These are phyloP conservation scores for Microcebus murinus DNA, from an alignment of 2,113 vertebrate species.

Conservation along the genomic window DNA sequence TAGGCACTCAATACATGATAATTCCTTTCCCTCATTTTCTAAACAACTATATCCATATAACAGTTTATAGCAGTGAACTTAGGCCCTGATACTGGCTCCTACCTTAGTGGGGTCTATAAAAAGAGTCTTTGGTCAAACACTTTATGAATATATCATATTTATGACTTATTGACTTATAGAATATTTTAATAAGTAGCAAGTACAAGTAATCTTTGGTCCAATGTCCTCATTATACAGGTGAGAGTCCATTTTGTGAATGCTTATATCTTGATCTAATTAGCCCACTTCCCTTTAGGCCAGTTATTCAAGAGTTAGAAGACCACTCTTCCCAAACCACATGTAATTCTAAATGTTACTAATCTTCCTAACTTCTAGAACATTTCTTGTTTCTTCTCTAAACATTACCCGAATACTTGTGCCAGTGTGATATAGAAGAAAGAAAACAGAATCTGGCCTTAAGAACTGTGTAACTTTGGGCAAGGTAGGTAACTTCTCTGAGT, in stretches of 20 bases:
- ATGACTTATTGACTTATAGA: not conserved
- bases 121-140: not conserved
- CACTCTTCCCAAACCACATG: not conserved
- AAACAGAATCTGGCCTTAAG: not conserved
- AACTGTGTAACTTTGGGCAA: not conserved
- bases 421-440: not conserved
- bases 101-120: not conserved
- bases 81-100: not conserved
- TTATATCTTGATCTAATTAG: not conserved
- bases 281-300: not conserved
- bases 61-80: not conserved
- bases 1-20: not conserved
- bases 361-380: not conserved
- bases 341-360: constrained; percentile 3
- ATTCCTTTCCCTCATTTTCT: not conserved
- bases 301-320: not conserved
- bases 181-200: not conserved
- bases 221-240: not conserved
- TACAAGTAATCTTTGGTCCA: not conserved
- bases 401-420: not conserved
- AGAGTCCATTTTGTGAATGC: not conserved
- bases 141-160: not conserved
- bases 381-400: not conserved
- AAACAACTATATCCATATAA: not conserved
- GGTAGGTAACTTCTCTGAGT: not conserved